A percentile compares a stretch with the other conserved stretches of the same genome.
Conservation (phyloP, 1,140 invertebrate species). For the Bombyx mandarina region DNA sequence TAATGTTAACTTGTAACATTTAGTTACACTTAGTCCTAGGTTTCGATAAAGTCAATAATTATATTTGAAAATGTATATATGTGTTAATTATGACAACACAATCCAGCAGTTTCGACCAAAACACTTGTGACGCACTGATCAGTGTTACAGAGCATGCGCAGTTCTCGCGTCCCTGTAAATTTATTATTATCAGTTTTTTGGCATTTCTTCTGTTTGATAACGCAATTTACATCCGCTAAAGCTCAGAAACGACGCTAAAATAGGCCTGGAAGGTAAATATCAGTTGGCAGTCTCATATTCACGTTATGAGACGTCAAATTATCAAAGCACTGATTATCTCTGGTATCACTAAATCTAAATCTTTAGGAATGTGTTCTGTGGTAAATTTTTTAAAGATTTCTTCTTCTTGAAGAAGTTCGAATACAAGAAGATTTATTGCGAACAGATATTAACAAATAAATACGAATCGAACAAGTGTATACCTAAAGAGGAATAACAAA, state of each 20-base stretch:
- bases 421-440: slow-evolving; percentile 2
- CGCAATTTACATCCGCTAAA: too few relatives aligned
- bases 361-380: too few relatives aligned
- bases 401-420: background rate
- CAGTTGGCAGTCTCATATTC: too few relatives aligned
- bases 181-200: slow-evolving; percentile 25
- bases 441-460: slow-evolving; percentile 5
- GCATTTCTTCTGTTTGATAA: background rate
- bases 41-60: too few relatives aligned
- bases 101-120: slow-evolving; percentile 9
- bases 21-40: too few relatives aligned
- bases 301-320: too few relatives aligned
- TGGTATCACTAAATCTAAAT: too few relatives aligned
- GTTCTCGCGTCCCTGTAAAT: slow-evolving; percentile 20
- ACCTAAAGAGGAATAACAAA: background rate
- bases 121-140: slow-evolving; percentile 40
- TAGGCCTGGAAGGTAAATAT: too few relatives aligned
- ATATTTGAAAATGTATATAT: background rate
- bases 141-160: slow-evolving; percentile 31
- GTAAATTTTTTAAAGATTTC: too few relatives aligned
- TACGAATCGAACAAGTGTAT: slow-evolving; percentile 1
- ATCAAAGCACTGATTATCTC: too few relatives aligned
- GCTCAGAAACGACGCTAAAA: too few relatives aligned
- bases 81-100: background rate
- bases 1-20: background rate